Evolutionary conservation across 2,888 invertebrate species (phyloP), one percentile per base, ranked within the genome.

Genomic region (Mechanitis messenoides): DNA sequence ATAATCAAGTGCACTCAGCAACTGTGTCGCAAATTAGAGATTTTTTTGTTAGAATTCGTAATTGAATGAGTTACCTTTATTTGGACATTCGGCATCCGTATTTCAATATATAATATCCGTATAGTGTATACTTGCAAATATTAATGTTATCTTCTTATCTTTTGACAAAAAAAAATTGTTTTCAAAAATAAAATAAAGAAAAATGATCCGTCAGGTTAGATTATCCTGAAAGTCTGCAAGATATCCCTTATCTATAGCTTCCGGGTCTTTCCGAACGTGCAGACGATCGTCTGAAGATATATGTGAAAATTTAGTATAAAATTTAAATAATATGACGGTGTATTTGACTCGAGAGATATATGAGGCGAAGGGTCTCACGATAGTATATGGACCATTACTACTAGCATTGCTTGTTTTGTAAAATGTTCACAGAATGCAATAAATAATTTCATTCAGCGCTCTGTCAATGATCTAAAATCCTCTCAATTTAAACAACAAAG

Each of bases 231-330:
- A 42, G 3, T 42, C 42, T 42, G 42, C 6, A 11, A 42, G 11
- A 3, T 9, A 9, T 31, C 50, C n/a, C 50, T 50, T 7, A 3
- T 42, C 11, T 42, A 42, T 42, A 42, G 9, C 35, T 59, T 58
- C 42, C 42, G 28, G 47, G 20, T 53, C 59, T 33, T 28, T 35
- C 45, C 55, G 38, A 53, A 55, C 58, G 50, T 59, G 47, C 57
- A 62, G 60, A 62, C 62, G 53, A 53, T 60, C 53, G 46, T 33
- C 12, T 38, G 46, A 45, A 59, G 57, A 65, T 56, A 67, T 63
- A 56, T 55, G 9, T 55, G 38, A 60, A 55, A 60, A 63, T 59
- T 60, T 45, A 60, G 33, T 68, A 66, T 63, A 61, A 67, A 42
- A 7, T 7, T 42, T 42, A 9, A 42, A 42, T 42, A 42, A 69